A percentile compares a stretch with the other conserved stretches of the same genome.
Evolutionary conservation across 2,797 vertebrate species (phyloP).

Genomic region (Acestrorhynchus altus): DNA sequence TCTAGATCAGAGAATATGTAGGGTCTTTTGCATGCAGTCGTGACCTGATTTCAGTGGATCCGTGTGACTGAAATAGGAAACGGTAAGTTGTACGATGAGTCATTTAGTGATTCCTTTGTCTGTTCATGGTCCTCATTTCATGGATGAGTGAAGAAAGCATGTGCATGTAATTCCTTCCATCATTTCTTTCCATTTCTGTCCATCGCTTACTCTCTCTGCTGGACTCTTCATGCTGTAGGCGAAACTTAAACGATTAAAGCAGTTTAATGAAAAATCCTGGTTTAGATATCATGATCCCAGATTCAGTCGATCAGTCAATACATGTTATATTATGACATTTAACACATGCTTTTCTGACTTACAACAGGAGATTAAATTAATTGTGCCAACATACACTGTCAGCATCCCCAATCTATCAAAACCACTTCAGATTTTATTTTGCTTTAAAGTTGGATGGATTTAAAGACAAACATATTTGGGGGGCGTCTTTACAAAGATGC

Average conservation of each 20-base stretch:
- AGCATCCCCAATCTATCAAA: no score
- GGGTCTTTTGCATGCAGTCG: not conserved
- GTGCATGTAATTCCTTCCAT: not conserved
- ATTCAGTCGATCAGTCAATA: no score
- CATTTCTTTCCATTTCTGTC: not conserved
- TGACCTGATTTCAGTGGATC: not conserved
- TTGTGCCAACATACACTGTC: no score
- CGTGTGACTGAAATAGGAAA: not conserved
- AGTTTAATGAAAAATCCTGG: no score
- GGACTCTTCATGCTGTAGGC: not conserved
- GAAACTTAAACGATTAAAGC: not conserved
- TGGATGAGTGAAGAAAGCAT: not conserved
- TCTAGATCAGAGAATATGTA: constrained; percentile 5
- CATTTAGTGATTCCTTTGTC: not conserved
- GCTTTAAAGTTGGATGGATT: no score
- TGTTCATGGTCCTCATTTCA: not conserved
- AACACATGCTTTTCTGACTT: no score
- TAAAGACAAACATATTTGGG: no score
- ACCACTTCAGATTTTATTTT: no score
- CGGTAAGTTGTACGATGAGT: not conserved
- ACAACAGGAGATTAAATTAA: no score
- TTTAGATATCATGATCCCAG: no score
- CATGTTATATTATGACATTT: no score
- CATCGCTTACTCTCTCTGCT: not conserved
- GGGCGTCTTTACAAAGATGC: no score